Base-by-base conservation (phyloP, 2,113 vertebrate species). In the Apteryx owenii region DNA sequence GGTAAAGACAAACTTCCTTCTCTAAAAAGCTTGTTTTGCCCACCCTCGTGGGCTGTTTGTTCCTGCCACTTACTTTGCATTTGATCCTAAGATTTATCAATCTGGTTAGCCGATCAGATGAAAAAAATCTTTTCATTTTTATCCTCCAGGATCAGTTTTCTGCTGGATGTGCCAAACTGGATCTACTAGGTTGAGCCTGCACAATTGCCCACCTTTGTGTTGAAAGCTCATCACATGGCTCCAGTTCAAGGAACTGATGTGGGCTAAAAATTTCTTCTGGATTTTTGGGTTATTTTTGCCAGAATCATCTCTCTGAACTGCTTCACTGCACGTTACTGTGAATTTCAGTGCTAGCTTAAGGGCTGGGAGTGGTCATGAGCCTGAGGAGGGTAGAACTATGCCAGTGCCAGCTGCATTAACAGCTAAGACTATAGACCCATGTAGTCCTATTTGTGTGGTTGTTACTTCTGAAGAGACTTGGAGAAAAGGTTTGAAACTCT, bases 261-360 rank as follows among this genome's bases (percentile, higher is more conserved):
- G 80, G 29, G 29, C n/a, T 92, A 89, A 60, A 4, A 60, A 18
- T 19, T 9, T 7, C 0, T 1, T 0, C 0, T 2, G 8, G 2
- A 6, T 38, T 66, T 78, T 70, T 17, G 29, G 23, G 17, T 64
- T 1, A 1, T 26, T 85, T 82, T 72, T 42, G 42, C 13, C 23
- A 56, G 71, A 14, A 42, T 2, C 2, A 23, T 4, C 58, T 90
- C 61, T 75, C 42, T 76, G 6, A 72, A 70, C 5, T 44, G 4
- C 17, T 90, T 84, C 70, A 22, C 8, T 6, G 4, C 72, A 23
- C 72, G 71, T 51, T 56, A 11, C 5, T 1, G 1, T 48, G 29
- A 66, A 22, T 7, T 56, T 66, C 17, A 51, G 16, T 46, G 26
- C 16, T 71, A 14, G 12, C 38, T 56, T 78, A 17, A 62, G 65